Evolutionary conservation across 2,888 invertebrate genomes (phyloP), one percentile per base, ranked within the genome.

Genomic region (Lepidochitona cinerea): DNA sequence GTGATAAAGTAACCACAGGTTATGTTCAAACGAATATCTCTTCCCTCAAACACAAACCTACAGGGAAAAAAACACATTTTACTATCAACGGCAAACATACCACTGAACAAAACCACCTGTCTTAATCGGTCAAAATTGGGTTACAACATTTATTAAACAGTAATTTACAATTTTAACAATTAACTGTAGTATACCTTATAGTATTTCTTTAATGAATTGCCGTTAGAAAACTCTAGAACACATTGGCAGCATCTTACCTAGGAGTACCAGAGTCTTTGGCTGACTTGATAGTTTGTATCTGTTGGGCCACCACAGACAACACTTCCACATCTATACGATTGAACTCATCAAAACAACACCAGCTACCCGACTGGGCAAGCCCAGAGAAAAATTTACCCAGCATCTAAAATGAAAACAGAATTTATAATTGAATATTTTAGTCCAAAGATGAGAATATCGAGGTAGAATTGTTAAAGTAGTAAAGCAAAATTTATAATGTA

Each of bases 281-380:
- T 2, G 87, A 79, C 79, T 90, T 90, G 69, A 90, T 90, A n/a
- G 90, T 89, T 29, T 86, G 87, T 33, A 90, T 88, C 83, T 90
- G 90, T 76, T 90, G 89, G 6, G 90, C 90, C 5, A 90, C 90
- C 18, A 90, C 90, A 6, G 59, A 59, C 4, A 59, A 29, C 32
- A 59, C 59, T 9, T 59, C 59, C 59, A 59, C 59, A 59, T 59
- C 90, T 64, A 91, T 90, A 26, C 91, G 82, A 79, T 91, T 91
- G 78, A 91, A 91, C 80, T 91, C 91, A 74, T 91, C 91, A 83
- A 91, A 90, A 77, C 90, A 90, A 69, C 88, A 89, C 90, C 91
- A 90, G 75, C 88, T 87, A 23, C 90, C 90, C 5, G 90, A 89
- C 84, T 90, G 90, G 12, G 89, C 85, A 68, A 90, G 74, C 4